Base-by-base conservation (phyloP, 1,140 invertebrate genomes). In the Acyrthosiphon pisum region DNA sequence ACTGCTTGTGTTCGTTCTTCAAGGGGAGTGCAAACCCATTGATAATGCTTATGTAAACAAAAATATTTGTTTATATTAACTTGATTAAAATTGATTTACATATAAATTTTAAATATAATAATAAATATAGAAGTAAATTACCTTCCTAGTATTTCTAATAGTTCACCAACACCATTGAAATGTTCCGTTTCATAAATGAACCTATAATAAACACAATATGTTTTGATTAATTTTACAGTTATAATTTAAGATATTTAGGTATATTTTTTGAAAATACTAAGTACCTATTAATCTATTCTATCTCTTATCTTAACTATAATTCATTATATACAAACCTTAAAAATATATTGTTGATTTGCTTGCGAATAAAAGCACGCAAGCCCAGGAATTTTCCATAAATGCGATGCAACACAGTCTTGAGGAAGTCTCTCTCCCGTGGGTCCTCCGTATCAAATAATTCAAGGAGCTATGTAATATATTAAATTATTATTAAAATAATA, bases 141-240 rank as follows among this genome's bases (percentile, higher is more conserved):
- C 96, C 97, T 97, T 96, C 99, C 99, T 95, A 99, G 96, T 95
- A 99, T 99, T 97, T 99, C 99, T 95, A 99, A 96, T 94, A 99
- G 96, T 96, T 99, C 99, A 94, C 98, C 99, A 94, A 99, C 98
- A 94, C 99, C 99, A 96, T 99, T 99, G 95, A 99, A 99, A 95
- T 99, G 99, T 96, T 99, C 99, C 94, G 99, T 99, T 96, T 99
- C 99, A 96, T 99, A 99, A 94, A 99, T 99, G 96, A 99, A 99
- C 96, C 98, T 98, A 41, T 41, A 95, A 95, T 96, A 95, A 95
- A 92, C 30, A 86, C 7, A 44, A 68, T 30, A 11, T 60, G 1
- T 68, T 68, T 76, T 76, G 11, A 76, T 76, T 11, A 18, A 76
- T 76, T 76, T 76, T 18, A 76, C n/a, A 76, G 14, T 76, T n/a